Evolutionary conservation across 2,797 vertebrate species (phyloP).

Genomic region (Anas flavirostris): DNA sequence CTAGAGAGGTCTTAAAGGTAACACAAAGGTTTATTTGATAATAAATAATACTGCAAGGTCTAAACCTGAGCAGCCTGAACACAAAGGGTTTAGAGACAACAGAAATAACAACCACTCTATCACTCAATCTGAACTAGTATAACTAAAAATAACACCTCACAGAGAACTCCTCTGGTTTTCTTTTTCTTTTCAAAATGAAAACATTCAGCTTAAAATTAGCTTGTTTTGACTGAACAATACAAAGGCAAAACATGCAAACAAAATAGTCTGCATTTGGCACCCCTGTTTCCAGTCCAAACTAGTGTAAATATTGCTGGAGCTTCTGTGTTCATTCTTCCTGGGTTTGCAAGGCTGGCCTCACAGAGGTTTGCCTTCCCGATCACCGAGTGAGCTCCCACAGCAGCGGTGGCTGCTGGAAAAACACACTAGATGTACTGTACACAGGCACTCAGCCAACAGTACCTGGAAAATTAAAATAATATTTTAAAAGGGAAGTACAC

Average conservation of each 20-base stretch:
- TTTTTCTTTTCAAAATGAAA: background rate
- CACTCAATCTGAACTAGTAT: fast-evolving
- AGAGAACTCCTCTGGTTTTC: background rate
- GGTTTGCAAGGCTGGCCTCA: background rate
- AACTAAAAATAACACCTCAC: slow-evolving; percentile 11
- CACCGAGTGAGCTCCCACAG: background rate
- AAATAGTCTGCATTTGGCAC: background rate
- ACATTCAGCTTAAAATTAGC: slow-evolving; percentile 36
- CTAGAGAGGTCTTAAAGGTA: background rate
- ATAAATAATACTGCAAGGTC: background rate
- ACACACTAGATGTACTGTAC: background rate
- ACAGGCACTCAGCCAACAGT: slow-evolving; percentile 12
- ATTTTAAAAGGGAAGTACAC: background rate
- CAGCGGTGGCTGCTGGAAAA: slow-evolving; percentile 34
- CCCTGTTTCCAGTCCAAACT: background rate
- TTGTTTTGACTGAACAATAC: slow-evolving; percentile 21
- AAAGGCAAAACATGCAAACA: slow-evolving; percentile 4
- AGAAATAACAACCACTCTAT: background rate
- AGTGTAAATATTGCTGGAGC: background rate
- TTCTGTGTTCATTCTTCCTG: background rate
- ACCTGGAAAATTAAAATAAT: slow-evolving; percentile 9
- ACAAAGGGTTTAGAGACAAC: background rate
- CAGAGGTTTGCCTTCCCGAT: background rate
- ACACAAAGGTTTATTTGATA: background rate
- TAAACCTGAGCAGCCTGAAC: background rate